Evolutionary conservation across 2,888 invertebrate genomes (phyloP), one percentile per base, ranked within the genome.

Genomic region (Apodemia mormo): DNA sequence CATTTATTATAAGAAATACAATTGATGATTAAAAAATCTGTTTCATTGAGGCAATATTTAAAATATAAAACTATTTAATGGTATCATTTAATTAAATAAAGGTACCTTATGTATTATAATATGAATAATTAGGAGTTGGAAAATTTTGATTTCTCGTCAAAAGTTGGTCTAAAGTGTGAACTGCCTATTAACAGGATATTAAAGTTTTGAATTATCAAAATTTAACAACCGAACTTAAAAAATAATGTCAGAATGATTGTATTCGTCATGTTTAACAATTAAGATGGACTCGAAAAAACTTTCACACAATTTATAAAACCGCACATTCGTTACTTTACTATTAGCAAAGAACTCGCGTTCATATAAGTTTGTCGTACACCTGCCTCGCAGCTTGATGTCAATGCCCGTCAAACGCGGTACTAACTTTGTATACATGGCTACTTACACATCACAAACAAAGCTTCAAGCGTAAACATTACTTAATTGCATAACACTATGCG

Each of bases 361-460:
- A 71, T 74, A 75, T 77, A 75, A 75, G 75, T 74, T 72, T 77
- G 79, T 79, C 70, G 80, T 82, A 79, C 90, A 90, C 89, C 90
- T 90, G 90, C 85, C 83, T 78, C 79, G 81, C 80, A 76, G 75
- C 78, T 78, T 76, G 86, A 88, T 88, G 92, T 92, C 92, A 92
- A 90, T 87, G 92, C 80, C 92, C 92, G 90, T 92, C 90, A 89
- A 89, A 86, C 85, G 85, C 82, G 79, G 79, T 80, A 72, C 71
- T 72, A 71, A 71, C 74, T 71, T 73, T 75, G 73, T 75, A 73
- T 73, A 76, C 76, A 73, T 74, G 70, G 73, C 71, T 72, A 76
- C 76, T 79, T 75, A 75, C 75, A 76, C 72, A 74, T 74, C 73
- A 76, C 77, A 76, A 78, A 79, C 79, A 79, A 77, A 75, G 75